phyloP scores from a whole-genome alignment of 2,797 vertebrate genomes.

The Pangasius krempfi region DNA sequence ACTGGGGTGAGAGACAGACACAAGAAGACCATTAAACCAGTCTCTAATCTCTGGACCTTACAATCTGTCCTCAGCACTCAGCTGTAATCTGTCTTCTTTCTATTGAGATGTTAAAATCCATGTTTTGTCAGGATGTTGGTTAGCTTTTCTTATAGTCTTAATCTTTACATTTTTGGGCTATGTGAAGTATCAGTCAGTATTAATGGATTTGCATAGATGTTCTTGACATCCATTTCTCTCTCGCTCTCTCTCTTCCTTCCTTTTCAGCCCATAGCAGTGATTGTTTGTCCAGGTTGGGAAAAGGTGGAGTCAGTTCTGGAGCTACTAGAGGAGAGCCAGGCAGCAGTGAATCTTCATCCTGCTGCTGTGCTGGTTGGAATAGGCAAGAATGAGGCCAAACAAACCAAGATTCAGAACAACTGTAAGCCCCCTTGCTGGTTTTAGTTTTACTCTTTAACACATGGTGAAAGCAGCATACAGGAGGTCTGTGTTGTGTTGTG shows the following conservation, averaged over 20 bases:
- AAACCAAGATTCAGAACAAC: conserved; percentile 76
- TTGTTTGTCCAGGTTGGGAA: conserved; percentile 88
- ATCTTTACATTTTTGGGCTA: neutral
- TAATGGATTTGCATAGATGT: neutral
- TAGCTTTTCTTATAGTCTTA: neutral
- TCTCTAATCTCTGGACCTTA: neutral
- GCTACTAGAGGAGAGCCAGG: conserved; percentile 72
- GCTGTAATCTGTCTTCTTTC: neutral
- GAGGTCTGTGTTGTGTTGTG: neutral
- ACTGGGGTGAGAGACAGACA: conserved; percentile 76
- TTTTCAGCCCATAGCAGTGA: conserved; percentile 84
- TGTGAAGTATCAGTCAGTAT: neutral
- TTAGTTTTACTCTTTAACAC: neutral
- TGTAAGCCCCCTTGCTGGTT: conserved; percentile 75
- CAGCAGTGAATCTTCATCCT: conserved; percentile 70
- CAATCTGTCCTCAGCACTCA: neutral
- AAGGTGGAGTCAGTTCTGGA: conserved; percentile 82
- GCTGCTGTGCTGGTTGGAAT: conserved; percentile 76
- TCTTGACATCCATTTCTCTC: neutral
- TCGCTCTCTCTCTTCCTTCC: neutral
- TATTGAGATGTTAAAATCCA: neutral
- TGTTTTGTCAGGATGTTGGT: neutral
- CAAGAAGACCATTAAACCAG: neutral
- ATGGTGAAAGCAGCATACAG: neutral
- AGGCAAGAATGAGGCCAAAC: conserved; percentile 78